Base-by-base conservation (phyloP, 2,113 vertebrate genomes). In the Rhea pennata region DNA sequence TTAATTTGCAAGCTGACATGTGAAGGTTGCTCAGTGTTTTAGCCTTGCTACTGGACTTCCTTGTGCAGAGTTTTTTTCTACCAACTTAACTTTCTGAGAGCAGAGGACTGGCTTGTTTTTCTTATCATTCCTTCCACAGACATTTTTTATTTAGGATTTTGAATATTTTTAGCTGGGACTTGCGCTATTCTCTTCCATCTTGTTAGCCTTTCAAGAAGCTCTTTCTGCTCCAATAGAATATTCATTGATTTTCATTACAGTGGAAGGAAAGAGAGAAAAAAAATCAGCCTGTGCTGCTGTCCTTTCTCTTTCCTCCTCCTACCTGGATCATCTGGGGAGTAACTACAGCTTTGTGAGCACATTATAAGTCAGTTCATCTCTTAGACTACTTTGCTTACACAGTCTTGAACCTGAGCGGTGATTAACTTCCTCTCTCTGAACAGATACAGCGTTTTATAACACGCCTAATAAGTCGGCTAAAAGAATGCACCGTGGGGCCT, bases 131-230 rank as follows among this genome's bases (percentile, higher is more conserved):
- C 88, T 94, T 82, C 88, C 80, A 29, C 82, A 87, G 92, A 27
- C 74, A 87, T 95, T 85, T 96, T 94, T 97, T 95, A 96, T 95
- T 97, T 93, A 96, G 90, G 66, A 89, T 96, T 96, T 93, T 54
- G 85, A 94, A 88, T 96, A 95, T 95, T 96, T 96, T 95, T 96
- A 95, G 91, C 88, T 5, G 39, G 84, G 81, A 87, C 86, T 83
- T 94, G 82, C 89, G 80, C 94, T 91, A 10, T 87, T 89, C 92
- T 94, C 86, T 93, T 81, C 95, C 86, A 79, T 88, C 93, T 80
- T 95, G 78, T 95, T 95, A 95, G 89, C 69, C 86, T 94, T 96
- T 96, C 96, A 87, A 94, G 92, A 77, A 89, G 92, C 74, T 93
- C 78, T 89, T 78, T 94, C 75, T 67, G 91, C 69, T 95, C 82